Base-by-base conservation (phyloP, 1,140 invertebrate species). In the Riptortus pedestris region DNA sequence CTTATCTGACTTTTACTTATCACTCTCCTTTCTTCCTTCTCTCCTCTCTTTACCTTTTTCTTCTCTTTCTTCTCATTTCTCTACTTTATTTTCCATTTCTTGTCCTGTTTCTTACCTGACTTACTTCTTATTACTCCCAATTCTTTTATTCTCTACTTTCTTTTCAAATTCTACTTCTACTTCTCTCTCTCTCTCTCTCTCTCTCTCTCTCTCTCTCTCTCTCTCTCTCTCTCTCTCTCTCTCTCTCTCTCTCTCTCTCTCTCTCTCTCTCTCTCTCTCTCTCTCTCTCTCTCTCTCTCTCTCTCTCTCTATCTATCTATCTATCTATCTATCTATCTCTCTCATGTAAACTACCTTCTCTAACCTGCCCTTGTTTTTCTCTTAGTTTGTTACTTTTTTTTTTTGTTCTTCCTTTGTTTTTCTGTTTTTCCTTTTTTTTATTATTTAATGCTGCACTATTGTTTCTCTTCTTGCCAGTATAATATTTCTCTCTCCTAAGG, bases 151-250 rank as follows among this genome's bases (percentile, higher is more conserved):
- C 48, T 51, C 48, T 51, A 7, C 18, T 18, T 51, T 18, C 18
- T 18, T 51, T 18, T 51, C 48, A 11, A 7, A 11, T 18, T 38
- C 33, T 51, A 7, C 20, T 22, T 51, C 7, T 11, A 14, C 5
- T 18, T 18, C 48, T 51, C 48, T 51, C 48, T 51, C 48, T 51
- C 48, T 51, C 48, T 57, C 52, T 57, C 52, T 57, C 52, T 57
- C 52, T 57, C 52, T 57, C 52, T 57, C 52, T 57, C 52, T 57
- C 52, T 57, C 52, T 57, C 52, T 57, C 52, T 57, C 52, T 57
- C 52, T 57, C 52, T 57, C 52, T 57, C 52, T 57, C 52, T 57
- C 52, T 57, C 52, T 57, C 52, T 57, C 52, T 57, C 27, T 28
- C 52, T 57, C 52, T 57, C 52, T 57, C 52, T 57, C 52, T 57